Evolutionary conservation across 2,797 vertebrate genomes (phyloP).

Genomic region (Hozukius guyotensis): DNA sequence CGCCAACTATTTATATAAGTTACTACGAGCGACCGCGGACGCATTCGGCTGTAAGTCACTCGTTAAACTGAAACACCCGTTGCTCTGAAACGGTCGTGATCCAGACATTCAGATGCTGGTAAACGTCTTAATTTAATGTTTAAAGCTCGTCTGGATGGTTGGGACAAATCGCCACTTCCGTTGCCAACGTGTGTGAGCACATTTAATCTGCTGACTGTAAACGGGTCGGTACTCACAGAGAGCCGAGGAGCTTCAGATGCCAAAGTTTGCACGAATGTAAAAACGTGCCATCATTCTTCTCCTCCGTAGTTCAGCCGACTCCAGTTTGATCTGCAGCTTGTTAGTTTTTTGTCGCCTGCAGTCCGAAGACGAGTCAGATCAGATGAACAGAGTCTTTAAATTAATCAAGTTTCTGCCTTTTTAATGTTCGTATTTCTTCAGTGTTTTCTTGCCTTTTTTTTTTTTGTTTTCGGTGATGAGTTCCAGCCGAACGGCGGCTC

Average conservation of each 20-base stretch:
- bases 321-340: background rate
- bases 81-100: no score
- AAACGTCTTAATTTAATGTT: no score
- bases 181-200: no score
- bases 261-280: constrained; percentile 17
- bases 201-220: no score
- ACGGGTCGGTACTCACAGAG: background rate
- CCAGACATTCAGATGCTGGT: no score
- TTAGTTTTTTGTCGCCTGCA: background rate
- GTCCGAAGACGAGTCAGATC: background rate
- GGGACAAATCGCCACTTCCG: no score
- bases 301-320: background rate
- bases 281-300: background rate
- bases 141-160: no score
- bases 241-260: background rate
- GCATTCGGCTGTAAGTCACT: no score
- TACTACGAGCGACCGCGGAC: no score
- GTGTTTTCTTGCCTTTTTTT: background rate
- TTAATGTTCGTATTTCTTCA: background rate
- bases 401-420: constrained; percentile 5
- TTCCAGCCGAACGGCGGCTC: background rate
- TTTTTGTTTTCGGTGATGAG: background rate
- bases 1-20: no score
- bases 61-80: no score
- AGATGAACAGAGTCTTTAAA: background rate